phyloP scores from a whole-genome alignment of 2,113 vertebrate species.

The Rhizomys pruinosus region DNA sequence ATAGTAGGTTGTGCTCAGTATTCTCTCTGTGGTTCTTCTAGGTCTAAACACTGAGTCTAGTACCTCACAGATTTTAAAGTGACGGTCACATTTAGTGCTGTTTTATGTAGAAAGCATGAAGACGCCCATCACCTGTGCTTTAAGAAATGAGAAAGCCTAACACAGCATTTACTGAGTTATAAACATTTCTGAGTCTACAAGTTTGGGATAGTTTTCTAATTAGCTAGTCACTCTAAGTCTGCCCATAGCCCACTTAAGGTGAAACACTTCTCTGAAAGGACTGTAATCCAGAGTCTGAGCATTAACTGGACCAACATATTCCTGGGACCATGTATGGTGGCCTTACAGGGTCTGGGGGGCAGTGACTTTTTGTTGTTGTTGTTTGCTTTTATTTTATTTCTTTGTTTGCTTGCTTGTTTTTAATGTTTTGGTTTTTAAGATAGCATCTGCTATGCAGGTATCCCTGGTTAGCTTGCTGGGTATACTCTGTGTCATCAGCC shows the following conservation, averaged over 20 bases:
- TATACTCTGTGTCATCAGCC: neutral
- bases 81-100: neutral
- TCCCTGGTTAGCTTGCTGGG: neutral
- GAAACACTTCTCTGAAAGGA: neutral
- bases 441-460: no score
- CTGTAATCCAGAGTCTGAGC: neutral
- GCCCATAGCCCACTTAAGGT: neutral
- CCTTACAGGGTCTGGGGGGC: neutral
- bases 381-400: no score
- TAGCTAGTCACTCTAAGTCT: neutral
- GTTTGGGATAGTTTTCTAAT: neutral
- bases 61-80: neutral
- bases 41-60: neutral
- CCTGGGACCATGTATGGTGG: neutral
- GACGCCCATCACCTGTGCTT: neutral
- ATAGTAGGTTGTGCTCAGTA: neutral
- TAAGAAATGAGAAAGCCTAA: neutral
- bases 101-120: neutral
- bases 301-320: neutral
- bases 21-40: slow-evolving; percentile 28
- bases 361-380: no score
- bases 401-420: neutral
- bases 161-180: neutral
- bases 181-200: neutral
- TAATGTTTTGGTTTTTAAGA: neutral